Conservation (phyloP, 1,140 invertebrate genomes). For the Cherax quadricarinatus region DNA sequence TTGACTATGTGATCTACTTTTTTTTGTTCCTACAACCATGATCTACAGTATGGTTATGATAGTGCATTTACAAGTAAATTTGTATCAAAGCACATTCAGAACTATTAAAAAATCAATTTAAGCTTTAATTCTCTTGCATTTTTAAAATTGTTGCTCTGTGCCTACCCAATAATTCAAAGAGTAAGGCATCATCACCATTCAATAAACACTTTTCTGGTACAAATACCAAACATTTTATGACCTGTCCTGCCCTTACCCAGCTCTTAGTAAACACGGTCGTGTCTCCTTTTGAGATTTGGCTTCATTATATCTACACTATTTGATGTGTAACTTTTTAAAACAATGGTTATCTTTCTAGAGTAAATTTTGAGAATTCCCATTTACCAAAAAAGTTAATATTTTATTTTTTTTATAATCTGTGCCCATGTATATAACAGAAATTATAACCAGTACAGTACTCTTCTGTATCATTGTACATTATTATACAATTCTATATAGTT, state of each 20-base stretch:
- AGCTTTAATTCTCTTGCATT: background rate
- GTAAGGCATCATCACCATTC: no score
- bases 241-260: background rate
- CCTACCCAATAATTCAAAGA: background rate
- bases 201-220: no score
- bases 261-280: conserved; percentile 19
- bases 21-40: background rate
- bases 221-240: background rate
- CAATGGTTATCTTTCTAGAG: background rate
- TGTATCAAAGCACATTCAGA: background rate
- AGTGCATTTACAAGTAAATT: conserved; percentile 8
- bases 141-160: background rate
- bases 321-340: background rate
- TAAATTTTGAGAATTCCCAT: no score
- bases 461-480: background rate
- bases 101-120: background rate
- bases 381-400: background rate
- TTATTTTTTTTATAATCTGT: background rate
- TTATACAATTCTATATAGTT: background rate
- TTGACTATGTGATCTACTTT: background rate
- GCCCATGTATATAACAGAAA: background rate
- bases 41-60: background rate
- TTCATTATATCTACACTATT: background rate
- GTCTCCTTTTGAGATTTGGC: conserved; percentile 37
- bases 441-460: background rate